phyloP scores from a whole-genome alignment of 2,888 invertebrate genomes.

The Agonopterix subpropinquella region DNA sequence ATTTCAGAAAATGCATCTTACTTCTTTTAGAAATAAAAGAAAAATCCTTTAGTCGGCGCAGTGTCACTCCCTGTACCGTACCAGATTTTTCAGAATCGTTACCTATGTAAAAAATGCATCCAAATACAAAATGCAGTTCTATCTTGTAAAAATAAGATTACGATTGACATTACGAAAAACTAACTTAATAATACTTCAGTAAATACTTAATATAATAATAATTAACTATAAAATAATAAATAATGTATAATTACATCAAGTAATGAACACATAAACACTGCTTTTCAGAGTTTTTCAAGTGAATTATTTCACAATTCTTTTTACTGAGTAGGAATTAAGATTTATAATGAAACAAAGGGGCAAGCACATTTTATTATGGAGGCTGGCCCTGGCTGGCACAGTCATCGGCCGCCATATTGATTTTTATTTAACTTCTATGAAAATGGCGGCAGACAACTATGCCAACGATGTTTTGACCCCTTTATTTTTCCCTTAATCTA shows the following conservation, averaged over 20 bases:
- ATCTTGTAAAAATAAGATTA: too few relatives aligned
- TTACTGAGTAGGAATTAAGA: not conserved
- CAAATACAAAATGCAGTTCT: not conserved
- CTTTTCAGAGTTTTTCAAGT: not conserved
- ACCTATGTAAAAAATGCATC: not conserved
- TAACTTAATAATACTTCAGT: constrained; percentile 5
- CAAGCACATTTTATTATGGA: not conserved
- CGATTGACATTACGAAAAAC: not conserved
- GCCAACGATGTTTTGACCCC: too few relatives aligned
- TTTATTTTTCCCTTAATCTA: too few relatives aligned
- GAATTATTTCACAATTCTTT: not conserved
- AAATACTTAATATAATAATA: constrained; percentile 6
- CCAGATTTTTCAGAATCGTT: not conserved
- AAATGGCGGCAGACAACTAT: too few relatives aligned
- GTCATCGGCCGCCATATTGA: not conserved
- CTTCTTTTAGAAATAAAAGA: too few relatives aligned
- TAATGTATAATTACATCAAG: constrained; percentile 10
- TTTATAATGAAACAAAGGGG: not conserved
- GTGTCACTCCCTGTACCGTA: too few relatives aligned
- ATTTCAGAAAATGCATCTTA: not conserved
- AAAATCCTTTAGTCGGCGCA: not conserved
- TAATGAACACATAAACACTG: constrained; percentile 7
- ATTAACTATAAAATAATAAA: constrained; percentile 6
- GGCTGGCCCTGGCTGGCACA: not conserved
- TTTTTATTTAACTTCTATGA: too few relatives aligned